phyloP scores from a whole-genome alignment of 1,140 invertebrate genomes.

The Heliconius nattereri region DNA sequence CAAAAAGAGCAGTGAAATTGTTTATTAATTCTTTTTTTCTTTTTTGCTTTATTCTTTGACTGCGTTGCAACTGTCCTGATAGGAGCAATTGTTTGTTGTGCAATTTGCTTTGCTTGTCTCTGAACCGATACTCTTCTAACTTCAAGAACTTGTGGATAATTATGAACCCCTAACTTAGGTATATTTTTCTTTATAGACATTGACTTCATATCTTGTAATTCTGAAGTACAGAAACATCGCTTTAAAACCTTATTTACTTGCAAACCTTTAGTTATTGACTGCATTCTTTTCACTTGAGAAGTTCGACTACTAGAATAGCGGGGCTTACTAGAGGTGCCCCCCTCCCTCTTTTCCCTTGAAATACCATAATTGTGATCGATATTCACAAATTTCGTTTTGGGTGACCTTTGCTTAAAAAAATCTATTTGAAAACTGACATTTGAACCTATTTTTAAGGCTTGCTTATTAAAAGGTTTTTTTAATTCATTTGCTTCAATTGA shows the following conservation, averaged over 20 bases:
- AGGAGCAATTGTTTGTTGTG: constrained; percentile 29
- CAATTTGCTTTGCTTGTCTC: constrained; percentile 21
- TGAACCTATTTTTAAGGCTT: constrained; percentile 51
- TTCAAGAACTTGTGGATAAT: constrained; percentile 38
- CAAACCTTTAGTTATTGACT: constrained; percentile 33
- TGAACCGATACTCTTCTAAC: constrained; percentile 40
- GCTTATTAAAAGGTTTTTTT: constrained; percentile 27
- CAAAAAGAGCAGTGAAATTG: not conserved
- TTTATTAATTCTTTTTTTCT: constrained; percentile 11
- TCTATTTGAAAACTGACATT: constrained; percentile 55
- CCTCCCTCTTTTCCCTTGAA: not conserved
- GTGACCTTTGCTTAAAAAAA: constrained; percentile 49
- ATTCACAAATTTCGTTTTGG: constrained; percentile 1
- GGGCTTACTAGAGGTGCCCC: not conserved
- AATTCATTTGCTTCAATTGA: constrained; percentile 22
- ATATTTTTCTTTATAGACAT: constrained; percentile 13
- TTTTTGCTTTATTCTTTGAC: constrained; percentile 27
- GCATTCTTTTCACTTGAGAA: constrained; percentile 30
- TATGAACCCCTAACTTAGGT: not conserved
- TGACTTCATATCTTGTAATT: constrained; percentile 35
- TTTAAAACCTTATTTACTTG: constrained; percentile 42
- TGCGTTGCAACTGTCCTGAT: constrained; percentile 32
- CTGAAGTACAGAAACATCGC: constrained; percentile 51
- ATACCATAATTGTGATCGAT: not conserved
- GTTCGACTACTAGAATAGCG: constrained; percentile 19